Conservation (phyloP, 2,113 vertebrate species). For the Columbina picui region DNA sequence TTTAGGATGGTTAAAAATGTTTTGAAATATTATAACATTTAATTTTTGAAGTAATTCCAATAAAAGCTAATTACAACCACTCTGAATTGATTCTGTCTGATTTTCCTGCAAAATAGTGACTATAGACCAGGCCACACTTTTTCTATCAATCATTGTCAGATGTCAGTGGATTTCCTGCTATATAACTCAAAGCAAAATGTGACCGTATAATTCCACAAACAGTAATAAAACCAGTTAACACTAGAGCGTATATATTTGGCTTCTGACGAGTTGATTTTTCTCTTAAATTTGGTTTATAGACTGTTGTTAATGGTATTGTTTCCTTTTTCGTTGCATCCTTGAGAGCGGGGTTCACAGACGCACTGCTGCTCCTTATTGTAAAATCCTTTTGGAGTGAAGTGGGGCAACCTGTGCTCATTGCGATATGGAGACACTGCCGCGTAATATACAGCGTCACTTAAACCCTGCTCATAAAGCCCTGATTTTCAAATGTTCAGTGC, state of each 20-base stretch:
- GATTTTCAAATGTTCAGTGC: constrained; percentile 22
- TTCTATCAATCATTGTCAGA: background rate
- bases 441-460: constrained; percentile 20
- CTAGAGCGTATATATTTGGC: background rate
- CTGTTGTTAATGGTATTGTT: background rate
- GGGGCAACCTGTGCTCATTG: constrained; percentile 37
- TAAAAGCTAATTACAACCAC: background rate
- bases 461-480: constrained; percentile 26
- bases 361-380: background rate
- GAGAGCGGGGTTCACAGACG: background rate
- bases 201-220: background rate
- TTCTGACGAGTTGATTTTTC: background rate
- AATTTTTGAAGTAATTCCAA: background rate
- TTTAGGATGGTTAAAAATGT: background rate
- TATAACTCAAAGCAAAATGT: background rate
- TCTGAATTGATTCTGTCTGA: background rate
- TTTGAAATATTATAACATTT: background rate
- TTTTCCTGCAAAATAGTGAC: background rate
- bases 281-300: background rate
- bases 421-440: background rate
- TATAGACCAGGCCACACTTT: background rate
- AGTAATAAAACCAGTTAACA: background rate
- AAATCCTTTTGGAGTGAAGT: background rate
- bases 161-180: background rate
- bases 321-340: background rate